Conservation (phyloP, 2,797 vertebrate species). For the Champsocephalus gunnari region DNA sequence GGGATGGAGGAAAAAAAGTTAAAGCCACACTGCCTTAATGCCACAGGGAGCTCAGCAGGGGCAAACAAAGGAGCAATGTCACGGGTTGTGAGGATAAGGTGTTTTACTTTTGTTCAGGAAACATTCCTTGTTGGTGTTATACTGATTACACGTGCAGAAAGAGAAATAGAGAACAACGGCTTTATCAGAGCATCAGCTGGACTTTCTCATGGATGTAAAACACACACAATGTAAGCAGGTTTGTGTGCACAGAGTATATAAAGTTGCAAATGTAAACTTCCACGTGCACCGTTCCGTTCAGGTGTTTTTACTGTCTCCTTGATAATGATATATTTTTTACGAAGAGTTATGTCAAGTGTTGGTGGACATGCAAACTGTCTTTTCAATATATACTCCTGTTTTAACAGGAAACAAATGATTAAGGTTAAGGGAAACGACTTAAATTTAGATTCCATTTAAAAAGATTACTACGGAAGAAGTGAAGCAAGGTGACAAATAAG, state of each 20-base stretch:
- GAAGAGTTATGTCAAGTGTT: no score
- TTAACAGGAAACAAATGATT: no score
- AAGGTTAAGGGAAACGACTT: no score
- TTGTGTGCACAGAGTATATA: neutral
- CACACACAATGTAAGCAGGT: neutral
- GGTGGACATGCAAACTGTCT: no score
- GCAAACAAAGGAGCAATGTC: slow-evolving; percentile 54
- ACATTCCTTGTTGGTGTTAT: slow-evolving; percentile 50
- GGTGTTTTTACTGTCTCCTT: no score
- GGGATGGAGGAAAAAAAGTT: slow-evolving; percentile 32
- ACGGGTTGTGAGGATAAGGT: slow-evolving; percentile 39
- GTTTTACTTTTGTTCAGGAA: slow-evolving; percentile 33
- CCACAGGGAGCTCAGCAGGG: slow-evolving; percentile 27
- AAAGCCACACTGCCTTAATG: slow-evolving; percentile 54
- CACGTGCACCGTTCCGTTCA: neutral
- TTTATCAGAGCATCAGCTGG: slow-evolving; percentile 34
- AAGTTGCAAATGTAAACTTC: neutral
- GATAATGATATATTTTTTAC: no score
- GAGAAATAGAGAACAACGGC: slow-evolving; percentile 2
- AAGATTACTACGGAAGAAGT: no score
- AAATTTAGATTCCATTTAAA: no score
- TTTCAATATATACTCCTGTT: no score
- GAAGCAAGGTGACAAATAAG: no score
- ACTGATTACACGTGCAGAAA: slow-evolving; percentile 38
- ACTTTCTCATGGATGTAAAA: slow-evolving; percentile 45